These are phyloP conservation scores for Leucoptera coffeella DNA, from an alignment of 2,888 invertebrate genomes.

Conservation along the genomic window DNA sequence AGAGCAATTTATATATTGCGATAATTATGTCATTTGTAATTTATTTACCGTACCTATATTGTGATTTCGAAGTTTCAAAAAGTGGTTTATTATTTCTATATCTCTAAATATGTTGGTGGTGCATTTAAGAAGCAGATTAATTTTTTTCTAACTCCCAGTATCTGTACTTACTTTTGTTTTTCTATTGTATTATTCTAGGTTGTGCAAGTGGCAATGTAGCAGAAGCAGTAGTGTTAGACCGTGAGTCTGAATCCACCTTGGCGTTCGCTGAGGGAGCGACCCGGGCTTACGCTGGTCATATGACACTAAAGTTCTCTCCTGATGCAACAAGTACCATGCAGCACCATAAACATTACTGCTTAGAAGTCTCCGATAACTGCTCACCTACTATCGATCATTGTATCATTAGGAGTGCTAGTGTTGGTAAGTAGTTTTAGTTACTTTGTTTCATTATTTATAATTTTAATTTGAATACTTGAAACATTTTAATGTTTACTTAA, in stretches of 20 bases:
- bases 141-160: no score
- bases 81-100: not conserved
- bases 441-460: slow-evolving; percentile 7
- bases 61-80: no score
- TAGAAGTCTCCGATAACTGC: slow-evolving; percentile 95
- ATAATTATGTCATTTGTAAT: no score
- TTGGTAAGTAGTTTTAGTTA: slow-evolving; percentile 61
- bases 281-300: slow-evolving; percentile 90
- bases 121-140: no score
- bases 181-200: no score
- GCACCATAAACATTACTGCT: slow-evolving; percentile 96
- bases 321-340: slow-evolving; percentile 89
- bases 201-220: slow-evolving; percentile 91
- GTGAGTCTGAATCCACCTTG: slow-evolving; percentile 90
- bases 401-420: slow-evolving; percentile 91
- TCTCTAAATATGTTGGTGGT: not conserved
- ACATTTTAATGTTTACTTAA: no score
- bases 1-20: no score
- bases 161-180: no score
- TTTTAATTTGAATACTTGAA: no score
- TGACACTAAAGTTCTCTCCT: slow-evolving; percentile 91
- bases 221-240: slow-evolving; percentile 87
- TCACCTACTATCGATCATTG: slow-evolving; percentile 97
- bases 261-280: slow-evolving; percentile 95
- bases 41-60: no score